These are phyloP conservation scores for Caenorhabditis briggsae DNA, from an alignment of 1,140 invertebrate species.

Conservation along the genomic window DNA sequence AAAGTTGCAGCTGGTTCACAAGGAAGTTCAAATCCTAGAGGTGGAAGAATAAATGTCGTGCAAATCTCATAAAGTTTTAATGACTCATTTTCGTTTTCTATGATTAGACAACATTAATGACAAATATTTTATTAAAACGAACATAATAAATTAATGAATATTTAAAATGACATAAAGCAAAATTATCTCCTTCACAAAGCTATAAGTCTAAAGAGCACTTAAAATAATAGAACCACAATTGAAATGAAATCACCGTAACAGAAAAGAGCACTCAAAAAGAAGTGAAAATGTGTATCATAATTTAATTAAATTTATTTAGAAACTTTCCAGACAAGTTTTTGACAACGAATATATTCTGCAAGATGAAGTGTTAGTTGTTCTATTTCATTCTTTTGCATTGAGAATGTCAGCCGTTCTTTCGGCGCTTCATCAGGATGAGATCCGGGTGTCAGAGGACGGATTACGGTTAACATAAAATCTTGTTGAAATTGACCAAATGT, in stretches of 20 bases:
- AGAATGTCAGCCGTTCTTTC: constrained; percentile 70
- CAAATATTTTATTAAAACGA: neutral
- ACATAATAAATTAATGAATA: neutral
- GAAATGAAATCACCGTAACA: constrained; percentile 15
- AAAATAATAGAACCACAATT: neutral
- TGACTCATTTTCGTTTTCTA: neutral
- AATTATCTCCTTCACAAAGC: constrained; percentile 13
- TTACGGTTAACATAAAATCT: constrained; percentile 73
- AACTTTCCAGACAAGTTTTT: constrained; percentile 73
- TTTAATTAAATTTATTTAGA: constrained; percentile 58
- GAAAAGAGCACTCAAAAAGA: constrained; percentile 44
- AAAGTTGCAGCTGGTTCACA: neutral
- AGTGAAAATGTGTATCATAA: constrained; percentile 1
- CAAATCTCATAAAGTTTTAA: neutral
- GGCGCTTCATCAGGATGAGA: constrained; percentile 71
- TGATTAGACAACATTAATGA: neutral
- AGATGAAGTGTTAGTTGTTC: constrained; percentile 73
- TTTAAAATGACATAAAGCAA: neutral
- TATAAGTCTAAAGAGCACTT: constrained; percentile 4
- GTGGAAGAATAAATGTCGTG: neutral
- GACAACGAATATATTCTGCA: constrained; percentile 74
- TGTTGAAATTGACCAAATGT: constrained; percentile 71
- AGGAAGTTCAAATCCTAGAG: neutral
- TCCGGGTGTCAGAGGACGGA: constrained; percentile 63
- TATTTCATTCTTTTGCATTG: constrained; percentile 68